These are phyloP conservation scores for Megathymus violae DNA, from an alignment of 1,140 invertebrate genomes.

Conservation along the genomic window DNA sequence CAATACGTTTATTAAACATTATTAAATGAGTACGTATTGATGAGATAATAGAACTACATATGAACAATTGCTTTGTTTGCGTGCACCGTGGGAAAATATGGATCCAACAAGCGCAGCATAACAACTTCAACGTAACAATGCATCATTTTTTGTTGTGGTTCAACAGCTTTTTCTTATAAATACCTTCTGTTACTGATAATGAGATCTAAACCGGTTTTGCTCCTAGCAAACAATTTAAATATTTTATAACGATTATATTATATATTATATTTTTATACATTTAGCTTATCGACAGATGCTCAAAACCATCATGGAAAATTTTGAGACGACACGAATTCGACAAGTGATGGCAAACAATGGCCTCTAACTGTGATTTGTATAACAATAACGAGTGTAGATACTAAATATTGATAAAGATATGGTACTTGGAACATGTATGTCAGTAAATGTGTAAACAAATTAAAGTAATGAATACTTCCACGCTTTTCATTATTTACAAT, in stretches of 20 bases:
- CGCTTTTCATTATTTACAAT: no score
- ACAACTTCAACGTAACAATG: slow-evolving; percentile 15
- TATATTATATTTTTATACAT: no score
- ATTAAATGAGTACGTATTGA: not conserved
- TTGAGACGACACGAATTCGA: slow-evolving; percentile 1
- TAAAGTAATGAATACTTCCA: no score
- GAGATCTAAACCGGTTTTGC: slow-evolving; percentile 18
- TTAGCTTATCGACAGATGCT: not conserved
- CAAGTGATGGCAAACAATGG: not conserved
- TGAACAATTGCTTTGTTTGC: slow-evolving; percentile 21
- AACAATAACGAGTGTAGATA: not conserved
- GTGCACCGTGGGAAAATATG: slow-evolving; percentile 13
- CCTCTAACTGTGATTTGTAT: not conserved
- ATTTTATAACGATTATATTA: slow-evolving; percentile 1
- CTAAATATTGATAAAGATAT: not conserved
- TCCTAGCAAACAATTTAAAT: slow-evolving; percentile 1
- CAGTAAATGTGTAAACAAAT: no score
- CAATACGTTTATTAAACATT: slow-evolving; percentile 7
- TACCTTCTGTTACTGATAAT: slow-evolving; percentile 6
- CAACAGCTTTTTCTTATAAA: slow-evolving; percentile 11
- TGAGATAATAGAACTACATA: slow-evolving; percentile 7
- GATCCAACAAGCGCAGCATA: not conserved
- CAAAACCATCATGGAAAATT: slow-evolving; percentile 11
- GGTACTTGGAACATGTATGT: not conserved
- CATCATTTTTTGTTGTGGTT: slow-evolving; percentile 13